Base-by-base conservation (phyloP, 2,797 vertebrate species). In the Dipus sagitta region DNA sequence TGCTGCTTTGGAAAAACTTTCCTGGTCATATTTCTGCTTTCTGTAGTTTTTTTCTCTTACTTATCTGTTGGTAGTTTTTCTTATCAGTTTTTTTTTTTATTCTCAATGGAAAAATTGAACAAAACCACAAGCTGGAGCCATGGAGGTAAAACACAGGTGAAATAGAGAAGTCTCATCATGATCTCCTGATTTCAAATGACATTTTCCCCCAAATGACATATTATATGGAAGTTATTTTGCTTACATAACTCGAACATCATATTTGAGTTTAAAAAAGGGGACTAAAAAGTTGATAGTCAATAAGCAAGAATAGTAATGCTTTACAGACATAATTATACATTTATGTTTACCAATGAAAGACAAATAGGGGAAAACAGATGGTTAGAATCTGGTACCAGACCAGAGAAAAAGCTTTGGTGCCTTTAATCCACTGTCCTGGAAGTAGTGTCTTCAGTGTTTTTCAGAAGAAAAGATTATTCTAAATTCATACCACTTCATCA, bases 121-220 rank as follows among this genome's bases (percentile, higher is more conserved):
- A 96, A 94, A 96, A 91, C 15, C 79, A 91, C 76, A 96, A 83
- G 60, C n/a, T 82, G 76, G 24, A 94, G 78, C 64, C 91, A 84
- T 0, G n/a, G 81, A 93, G 72, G 78, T 91, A 76, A 93, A 93
- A 65, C 23, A 68, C 6, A 92, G 75, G 74, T 54, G 78, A 91
- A 89, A 81, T 32, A 47, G 42, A 28, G 70, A 76, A 84, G 52
- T 65, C 62, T 47, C 42, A 47, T 47, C 42, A 54, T 17, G 6
- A 47, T 47, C 52, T 79, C 10, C 58, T 14, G 12, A 34, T 64
- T 86, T 42, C 15, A 52, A 91, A 67, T 64, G 74, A n/a, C 67
- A 30, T 30, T 68, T 14, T 68, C 67, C n/a, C 10, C 6, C 68
- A 85, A 47, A 38, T 64, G 54, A 54, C 15, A 75, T 70, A 81